Evolutionary conservation across 2,113 vertebrate genomes (phyloP), one percentile per base, ranked within the genome.

Genomic region (Triplophysa rosa): DNA sequence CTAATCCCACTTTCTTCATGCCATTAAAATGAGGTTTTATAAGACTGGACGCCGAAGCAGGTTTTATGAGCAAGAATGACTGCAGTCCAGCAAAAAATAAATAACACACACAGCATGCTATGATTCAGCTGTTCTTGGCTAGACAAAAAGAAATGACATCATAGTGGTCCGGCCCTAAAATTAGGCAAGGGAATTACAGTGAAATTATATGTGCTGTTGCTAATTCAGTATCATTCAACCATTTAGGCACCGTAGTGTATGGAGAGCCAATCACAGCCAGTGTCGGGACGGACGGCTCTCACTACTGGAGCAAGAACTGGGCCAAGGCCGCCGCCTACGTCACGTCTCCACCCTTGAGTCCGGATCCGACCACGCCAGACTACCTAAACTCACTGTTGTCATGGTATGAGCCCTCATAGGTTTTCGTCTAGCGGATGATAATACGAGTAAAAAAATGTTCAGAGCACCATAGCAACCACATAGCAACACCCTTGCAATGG

Each of bases 291-390:
- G 98, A 99, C 1, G 97, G 98, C 1, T 98, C 97, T 8, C 96
- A 99, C 89, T 99, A 99, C 52, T 99, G 98, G 98, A 99, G 97
- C 91, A 99, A 99, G 92, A 99, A 99, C 84, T 99, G 98, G 98
- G 96, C 97, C 74, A 99, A 99, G 89, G 97, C 98, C 0, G 98
- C 98, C 0, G 96, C 98, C 76, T 99, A 94, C n/a, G 94, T 99
- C 81, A 98, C 97, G 24, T 98, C 96, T 4, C 98, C 98, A 0
- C 95, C 98, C 0, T 92, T 99, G 88, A 99, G 96, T 85, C 96
- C 97, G 0, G 98, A 99, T 90, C 96, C 96, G 0, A 96, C 96
- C 87, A 99, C 97, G 42, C 96, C 96, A 4, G 98, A 99, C 91
- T 98, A 98, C 82, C 96, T 99, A 88, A 98, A 94, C 93, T 98